These are phyloP conservation scores for Silvanus unidentatus DNA, from an alignment of 2,888 invertebrate genomes.

Conservation along the genomic window DNA sequence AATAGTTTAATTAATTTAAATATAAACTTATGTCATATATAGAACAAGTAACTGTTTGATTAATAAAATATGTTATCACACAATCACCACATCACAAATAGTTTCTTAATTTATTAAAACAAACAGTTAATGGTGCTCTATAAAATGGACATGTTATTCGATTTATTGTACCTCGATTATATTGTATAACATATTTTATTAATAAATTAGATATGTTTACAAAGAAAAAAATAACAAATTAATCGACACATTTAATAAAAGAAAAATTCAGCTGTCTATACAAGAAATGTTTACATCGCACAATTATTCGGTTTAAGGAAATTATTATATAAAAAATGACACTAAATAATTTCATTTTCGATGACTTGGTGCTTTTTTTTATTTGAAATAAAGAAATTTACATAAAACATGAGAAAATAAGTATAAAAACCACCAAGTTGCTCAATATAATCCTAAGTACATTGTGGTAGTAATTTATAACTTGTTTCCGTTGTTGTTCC, in stretches of 20 bases:
- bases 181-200: conserved; percentile 26
- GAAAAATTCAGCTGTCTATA: conserved; percentile 32
- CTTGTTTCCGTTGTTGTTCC: conserved; percentile 6
- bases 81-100: conserved; percentile 4
- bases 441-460: conserved; percentile 32
- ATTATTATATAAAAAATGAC: conserved; percentile 13
- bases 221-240: conserved; percentile 22
- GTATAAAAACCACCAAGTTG: conserved; percentile 25
- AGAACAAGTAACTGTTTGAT: conserved; percentile 28
- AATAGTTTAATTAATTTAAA: conserved; percentile 39
- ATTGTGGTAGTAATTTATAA: conserved; percentile 13
- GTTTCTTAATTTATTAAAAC: conserved; percentile 1
- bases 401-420: conserved; percentile 1
- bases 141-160: not conserved
- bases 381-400: conserved; percentile 11
- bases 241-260: conserved; percentile 25
- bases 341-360: conserved; percentile 18
- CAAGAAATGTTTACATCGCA: conserved; percentile 30
- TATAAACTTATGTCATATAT: conserved; percentile 32
- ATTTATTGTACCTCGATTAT: not conserved
- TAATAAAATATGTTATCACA: conserved; percentile 31
- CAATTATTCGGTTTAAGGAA: conserved; percentile 23
- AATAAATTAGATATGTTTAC: conserved; percentile 27
- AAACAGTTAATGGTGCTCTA: not conserved
- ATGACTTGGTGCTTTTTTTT: conserved; percentile 24